Evolutionary conservation across 2,888 invertebrate species (phyloP).

Genomic region (Pristionchus mayeri): DNA sequence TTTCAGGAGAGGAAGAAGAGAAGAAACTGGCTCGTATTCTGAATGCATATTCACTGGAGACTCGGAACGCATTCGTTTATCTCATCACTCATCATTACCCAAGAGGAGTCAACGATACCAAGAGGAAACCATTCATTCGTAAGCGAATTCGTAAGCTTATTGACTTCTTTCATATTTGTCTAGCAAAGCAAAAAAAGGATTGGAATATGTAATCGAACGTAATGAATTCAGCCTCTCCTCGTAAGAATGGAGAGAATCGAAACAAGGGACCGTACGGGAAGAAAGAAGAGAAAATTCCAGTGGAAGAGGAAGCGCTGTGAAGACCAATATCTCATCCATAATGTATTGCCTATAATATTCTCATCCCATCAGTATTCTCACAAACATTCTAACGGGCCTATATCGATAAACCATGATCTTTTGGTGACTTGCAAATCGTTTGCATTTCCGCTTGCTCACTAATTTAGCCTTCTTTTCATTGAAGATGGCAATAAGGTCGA

Average conservation of each 20-base stretch:
- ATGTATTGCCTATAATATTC: background rate
- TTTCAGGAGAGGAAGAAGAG: slow-evolving; percentile 38
- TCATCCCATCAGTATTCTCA: background rate
- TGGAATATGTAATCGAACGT: too few species aligned
- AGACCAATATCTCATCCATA: background rate
- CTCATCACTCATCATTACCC: background rate
- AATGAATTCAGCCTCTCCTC: slow-evolving; percentile 1
- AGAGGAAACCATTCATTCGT: slow-evolving; percentile 33
- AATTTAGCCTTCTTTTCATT: too few species aligned
- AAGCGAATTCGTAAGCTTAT: background rate
- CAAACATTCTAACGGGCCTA: background rate
- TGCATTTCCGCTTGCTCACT: too few species aligned
- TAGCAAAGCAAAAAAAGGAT: too few species aligned
- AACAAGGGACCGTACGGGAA: slow-evolving; percentile 14
- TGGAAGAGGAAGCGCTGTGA: slow-evolving; percentile 36
- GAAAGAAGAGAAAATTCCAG: slow-evolving; percentile 20
- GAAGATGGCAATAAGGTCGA: too few species aligned
- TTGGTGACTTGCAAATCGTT: too few species aligned
- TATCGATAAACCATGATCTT: background rate
- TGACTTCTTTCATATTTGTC: too few species aligned
- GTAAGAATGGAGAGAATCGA: slow-evolving; percentile 8
- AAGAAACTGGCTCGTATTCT: background rate
- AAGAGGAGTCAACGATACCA: slow-evolving; percentile 29
- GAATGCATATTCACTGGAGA: background rate
- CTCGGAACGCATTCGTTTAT: background rate